Evolutionary conservation across 1,140 invertebrate species (phyloP).

Genomic region (Araneus ventricosus): DNA sequence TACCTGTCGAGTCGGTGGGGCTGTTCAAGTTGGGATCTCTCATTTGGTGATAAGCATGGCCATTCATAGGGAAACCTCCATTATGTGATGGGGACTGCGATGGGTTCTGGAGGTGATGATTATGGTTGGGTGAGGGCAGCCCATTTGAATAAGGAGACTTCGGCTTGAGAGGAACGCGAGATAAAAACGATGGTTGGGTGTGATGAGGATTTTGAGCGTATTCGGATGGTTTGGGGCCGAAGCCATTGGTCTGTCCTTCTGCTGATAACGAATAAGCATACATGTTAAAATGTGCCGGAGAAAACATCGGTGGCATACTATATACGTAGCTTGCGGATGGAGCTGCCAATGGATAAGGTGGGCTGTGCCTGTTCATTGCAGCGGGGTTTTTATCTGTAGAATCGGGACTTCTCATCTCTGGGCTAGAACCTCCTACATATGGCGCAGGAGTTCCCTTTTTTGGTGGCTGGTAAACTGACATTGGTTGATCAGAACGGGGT

Average conservation of each 20-base stretch:
- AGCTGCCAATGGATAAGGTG: slow-evolving; percentile 48
- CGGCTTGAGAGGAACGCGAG: slow-evolving; percentile 58
- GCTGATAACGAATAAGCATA: slow-evolving; percentile 75
- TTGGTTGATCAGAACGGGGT: slow-evolving; percentile 87
- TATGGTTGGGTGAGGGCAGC: slow-evolving; percentile 50
- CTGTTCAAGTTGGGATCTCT: slow-evolving; percentile 11
- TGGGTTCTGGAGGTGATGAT: slow-evolving; percentile 53
- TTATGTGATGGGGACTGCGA: slow-evolving; percentile 54
- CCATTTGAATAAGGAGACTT: slow-evolving; percentile 48
- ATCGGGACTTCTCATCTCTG: slow-evolving; percentile 87
- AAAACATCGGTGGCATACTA: slow-evolving; percentile 77
- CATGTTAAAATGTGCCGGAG: slow-evolving; percentile 78
- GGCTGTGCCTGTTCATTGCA: slow-evolving; percentile 28
- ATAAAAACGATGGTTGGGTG: slow-evolving; percentile 1
- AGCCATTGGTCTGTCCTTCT: slow-evolving; percentile 55
- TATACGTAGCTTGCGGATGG: slow-evolving; percentile 76
- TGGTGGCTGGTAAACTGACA: neutral
- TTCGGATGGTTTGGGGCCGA: slow-evolving; percentile 42
- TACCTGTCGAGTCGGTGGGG: slow-evolving; percentile 45
- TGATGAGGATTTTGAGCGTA: slow-evolving; percentile 66
- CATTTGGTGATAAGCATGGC: slow-evolving; percentile 23
- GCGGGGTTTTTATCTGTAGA: slow-evolving; percentile 83
- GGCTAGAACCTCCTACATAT: slow-evolving; percentile 79
- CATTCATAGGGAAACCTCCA: neutral
- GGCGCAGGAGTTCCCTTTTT: slow-evolving; percentile 83